phyloP scores from a whole-genome alignment of 2,113 vertebrate species.

The Trogon surrucura region DNA sequence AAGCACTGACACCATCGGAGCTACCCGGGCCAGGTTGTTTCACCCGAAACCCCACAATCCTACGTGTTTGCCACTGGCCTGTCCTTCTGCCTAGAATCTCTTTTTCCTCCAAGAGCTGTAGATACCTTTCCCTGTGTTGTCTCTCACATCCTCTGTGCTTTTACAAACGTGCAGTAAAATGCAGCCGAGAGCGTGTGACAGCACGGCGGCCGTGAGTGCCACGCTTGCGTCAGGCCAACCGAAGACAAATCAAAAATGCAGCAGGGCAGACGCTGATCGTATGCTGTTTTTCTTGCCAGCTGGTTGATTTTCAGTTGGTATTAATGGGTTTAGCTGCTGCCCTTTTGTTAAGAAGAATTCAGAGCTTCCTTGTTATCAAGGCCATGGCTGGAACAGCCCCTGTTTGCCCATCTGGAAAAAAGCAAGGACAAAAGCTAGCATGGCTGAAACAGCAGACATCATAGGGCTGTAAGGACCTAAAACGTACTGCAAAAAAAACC shows the following conservation, averaged over 20 bases:
- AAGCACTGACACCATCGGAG: background rate
- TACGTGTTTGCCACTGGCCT: background rate
- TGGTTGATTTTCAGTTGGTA: background rate
- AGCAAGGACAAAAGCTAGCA: conserved; percentile 34
- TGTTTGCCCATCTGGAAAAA: conserved; percentile 49
- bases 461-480: background rate
- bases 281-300: background rate
- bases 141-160: accelerated
- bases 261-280: background rate
- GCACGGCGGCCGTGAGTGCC: accelerated
- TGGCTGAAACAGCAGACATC: background rate
- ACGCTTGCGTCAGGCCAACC: background rate
- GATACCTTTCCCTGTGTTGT: accelerated
- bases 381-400: background rate
- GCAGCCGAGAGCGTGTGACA: accelerated
- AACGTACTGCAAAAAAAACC: accelerated
- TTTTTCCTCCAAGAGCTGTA: background rate
- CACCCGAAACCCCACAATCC: background rate
- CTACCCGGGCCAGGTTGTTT: background rate
- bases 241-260: background rate
- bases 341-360: conserved; percentile 53
- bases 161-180: background rate
- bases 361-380: conserved; percentile 40
- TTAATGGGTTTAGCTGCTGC: conserved; percentile 26
- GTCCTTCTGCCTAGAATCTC: background rate